Evolutionary conservation across 2,888 invertebrate species (phyloP).

Genomic region (Thereva nobilitata): DNA sequence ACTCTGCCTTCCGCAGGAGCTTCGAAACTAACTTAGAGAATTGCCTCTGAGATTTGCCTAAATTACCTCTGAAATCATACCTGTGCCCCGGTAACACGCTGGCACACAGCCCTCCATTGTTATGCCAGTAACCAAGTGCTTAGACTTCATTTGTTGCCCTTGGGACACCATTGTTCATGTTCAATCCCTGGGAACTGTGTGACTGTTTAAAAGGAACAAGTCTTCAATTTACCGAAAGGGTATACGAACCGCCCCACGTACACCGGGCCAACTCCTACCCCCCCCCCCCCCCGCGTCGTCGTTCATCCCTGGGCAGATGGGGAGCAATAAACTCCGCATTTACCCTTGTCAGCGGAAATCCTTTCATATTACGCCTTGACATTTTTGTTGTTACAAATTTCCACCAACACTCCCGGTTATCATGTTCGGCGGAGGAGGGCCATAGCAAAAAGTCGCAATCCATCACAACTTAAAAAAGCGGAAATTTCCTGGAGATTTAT

Average conservation of each 20-base stretch:
- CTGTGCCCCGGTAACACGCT: neutral
- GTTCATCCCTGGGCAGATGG: neutral
- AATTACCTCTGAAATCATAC: constrained; percentile 14
- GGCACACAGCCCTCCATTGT: neutral
- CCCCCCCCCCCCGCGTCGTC: neutral
- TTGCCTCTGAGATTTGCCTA: constrained; percentile 13
- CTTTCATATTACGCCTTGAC: constrained; percentile 6
- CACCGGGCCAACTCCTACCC: too few species aligned
- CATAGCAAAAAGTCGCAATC: constrained; percentile 1
- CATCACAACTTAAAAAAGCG: constrained; percentile 9
- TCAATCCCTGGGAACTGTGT: neutral
- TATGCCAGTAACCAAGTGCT: neutral
- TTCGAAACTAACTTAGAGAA: too few species aligned
- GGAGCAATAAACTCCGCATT: constrained; percentile 7
- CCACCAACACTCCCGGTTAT: constrained; percentile 11
- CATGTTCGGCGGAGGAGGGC: constrained; percentile 1
- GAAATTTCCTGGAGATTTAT: constrained; percentile 12
- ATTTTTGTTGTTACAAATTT: neutral
- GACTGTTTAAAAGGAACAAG: neutral
- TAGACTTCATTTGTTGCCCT: neutral
- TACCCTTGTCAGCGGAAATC: constrained; percentile 10
- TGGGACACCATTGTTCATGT: neutral
- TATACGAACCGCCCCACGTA: neutral
- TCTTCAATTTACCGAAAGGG: neutral
- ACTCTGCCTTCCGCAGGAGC: too few species aligned